Evolutionary conservation across 2,888 invertebrate genomes (phyloP), one percentile per base, ranked within the genome.

Genomic region (Hirudinaria manillensis): DNA sequence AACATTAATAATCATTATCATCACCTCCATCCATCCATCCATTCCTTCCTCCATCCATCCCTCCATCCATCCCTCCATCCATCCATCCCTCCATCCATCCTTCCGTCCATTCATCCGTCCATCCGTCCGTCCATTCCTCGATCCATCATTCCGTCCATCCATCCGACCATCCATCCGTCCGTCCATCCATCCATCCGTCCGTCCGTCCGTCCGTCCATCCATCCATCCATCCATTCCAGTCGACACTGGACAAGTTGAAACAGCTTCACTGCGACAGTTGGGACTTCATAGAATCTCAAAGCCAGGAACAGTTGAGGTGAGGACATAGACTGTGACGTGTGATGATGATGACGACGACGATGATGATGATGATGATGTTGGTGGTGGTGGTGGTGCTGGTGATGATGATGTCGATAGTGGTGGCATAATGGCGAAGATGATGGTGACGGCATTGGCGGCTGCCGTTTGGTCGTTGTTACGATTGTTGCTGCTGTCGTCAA

Each of bases 221-320:
- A 29, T 61, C 29, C 61, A 61, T 21, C 61, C 3, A 61, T 19
- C 29, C 61, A 29, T 27, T 3, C 61, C 2, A 61, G 87, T 94
- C 94, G 84, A 91, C 94, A 13, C 89, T 95, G 81, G 90, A 90
- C 80, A 93, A 93, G 84, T 88, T 97, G 80, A 92, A 93, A 85
- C 94, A 93, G 86, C 93, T 94, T 85, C 89, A 98, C 79, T 92
- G 93, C 80, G 95, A 95, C 83, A 97, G 97, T 87, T 97, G 97
- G 96, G 96, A 96, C 82, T 93, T 95, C 82, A 94, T 98, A 81
- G 92, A 91, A 68, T 91, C 93, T 89, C 97, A 98, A 86, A 96
- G 98, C 6, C 95, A 95, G 84, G 94, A 97, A 87, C 97, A 98
- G 89, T 92, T 93, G 83, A 88, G 85, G 75, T 75, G 38, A 13